Percentiles rank a stretch among this genome's conserved stretches.
These are phyloP conservation scores for Stictonetta naevosa DNA, from an alignment of 2,113 vertebrate genomes.

Conservation along the genomic window DNA sequence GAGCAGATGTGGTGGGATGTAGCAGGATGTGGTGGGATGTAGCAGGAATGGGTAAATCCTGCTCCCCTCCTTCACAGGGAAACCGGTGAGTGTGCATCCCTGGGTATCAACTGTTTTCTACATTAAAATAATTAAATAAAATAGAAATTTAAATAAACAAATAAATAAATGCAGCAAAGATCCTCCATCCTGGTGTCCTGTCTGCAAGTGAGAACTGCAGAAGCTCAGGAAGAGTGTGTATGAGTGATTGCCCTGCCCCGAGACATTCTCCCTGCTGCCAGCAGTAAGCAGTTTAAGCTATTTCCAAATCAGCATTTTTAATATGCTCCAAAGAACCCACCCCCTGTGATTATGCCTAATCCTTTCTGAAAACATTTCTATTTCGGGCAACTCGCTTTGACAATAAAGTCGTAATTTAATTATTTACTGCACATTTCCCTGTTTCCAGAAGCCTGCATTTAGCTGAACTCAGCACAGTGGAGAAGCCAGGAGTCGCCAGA, in stretches of 20 bases:
- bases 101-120: neutral
- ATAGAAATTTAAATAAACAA: too few species aligned
- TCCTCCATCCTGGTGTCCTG: neutral
- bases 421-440: neutral
- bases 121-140: neutral
- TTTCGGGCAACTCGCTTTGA: neutral
- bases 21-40: neutral
- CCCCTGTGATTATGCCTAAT: neutral
- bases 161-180: neutral
- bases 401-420: neutral
- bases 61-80: neutral
- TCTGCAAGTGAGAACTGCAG: neutral
- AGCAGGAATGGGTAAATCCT: neutral
- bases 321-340: rapidly evolving
- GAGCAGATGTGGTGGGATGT: neutral
- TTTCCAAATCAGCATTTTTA: neutral
- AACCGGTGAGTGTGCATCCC: neutral
- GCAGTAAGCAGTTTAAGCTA: neutral
- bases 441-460: neutral
- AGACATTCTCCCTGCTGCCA: neutral
- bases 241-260: neutral
- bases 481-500: neutral
- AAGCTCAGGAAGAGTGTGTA: rapidly evolving
- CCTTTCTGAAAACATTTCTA: neutral
- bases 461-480: neutral